Evolutionary conservation across 2,888 invertebrate species (phyloP), one percentile per base, ranked within the genome.

Genomic region (Cistogaster globosa): DNA sequence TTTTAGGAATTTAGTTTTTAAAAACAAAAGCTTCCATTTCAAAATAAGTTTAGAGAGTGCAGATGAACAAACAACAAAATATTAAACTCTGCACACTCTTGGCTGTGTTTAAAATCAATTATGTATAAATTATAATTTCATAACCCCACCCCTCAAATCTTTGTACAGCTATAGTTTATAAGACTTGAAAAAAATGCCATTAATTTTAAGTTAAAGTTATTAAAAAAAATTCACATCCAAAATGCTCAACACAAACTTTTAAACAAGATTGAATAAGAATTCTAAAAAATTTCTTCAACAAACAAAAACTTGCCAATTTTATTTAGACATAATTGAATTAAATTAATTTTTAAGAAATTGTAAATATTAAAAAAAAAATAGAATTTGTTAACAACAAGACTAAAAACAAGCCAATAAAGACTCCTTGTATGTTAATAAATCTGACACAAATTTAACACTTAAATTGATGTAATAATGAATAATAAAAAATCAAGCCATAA

Each of bases 341-440:
- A 48, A 62, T 55, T 58, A 58, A 38, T 2, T 32, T n/a, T 74
- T 58, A 45, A 74, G 22, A 9, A 57, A 12, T 48, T 62, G 72
- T 74, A 62, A 51, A 51, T 51, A 72, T 87, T 74, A 75, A 83
- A 84, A 38, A 53, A 45, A 68, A 16, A 22, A 58, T 51, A 14
- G 26, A 36, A 65, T 62, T 87, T 86, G 86, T 87, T 86, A 83
- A 87, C 77, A 87, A 83, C 86, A 90, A 90, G 89, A 91, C 89
- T 90, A 67, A 92, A 90, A 90, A 53, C 75, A 92, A 92, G 92
- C 92, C 92, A 92, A 92, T 88, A 92, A 91, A 92, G 92, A 92
- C 92, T 92, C 92, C 91, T 72, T 63, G 51, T 69, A 57, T 63
- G 42, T 81, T 68, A 77, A 83, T 78, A 77, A 80, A 65, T 67